Conservation (phyloP, 2,113 vertebrate species). For the Coptodon bakossiorum region DNA sequence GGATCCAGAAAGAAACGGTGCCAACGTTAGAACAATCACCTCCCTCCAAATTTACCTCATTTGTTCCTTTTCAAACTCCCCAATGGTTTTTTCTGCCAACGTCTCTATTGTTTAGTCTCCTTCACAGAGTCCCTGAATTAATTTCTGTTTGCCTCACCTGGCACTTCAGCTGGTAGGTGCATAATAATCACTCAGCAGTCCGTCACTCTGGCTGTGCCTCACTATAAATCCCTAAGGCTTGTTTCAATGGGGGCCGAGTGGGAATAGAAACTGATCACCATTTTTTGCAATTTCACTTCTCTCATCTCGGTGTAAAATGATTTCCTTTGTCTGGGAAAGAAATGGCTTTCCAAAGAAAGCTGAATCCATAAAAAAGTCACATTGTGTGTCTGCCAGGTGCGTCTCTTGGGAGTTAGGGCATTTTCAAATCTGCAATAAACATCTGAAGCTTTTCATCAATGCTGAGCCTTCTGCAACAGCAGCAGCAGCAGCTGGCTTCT, state of each 20-base stretch:
- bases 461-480: background rate
- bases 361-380: background rate
- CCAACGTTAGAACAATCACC: background rate
- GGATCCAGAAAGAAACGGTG: background rate
- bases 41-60: background rate
- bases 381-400: background rate
- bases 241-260: background rate
- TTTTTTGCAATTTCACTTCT: background rate
- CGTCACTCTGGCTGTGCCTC: background rate
- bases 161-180: background rate
- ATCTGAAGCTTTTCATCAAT: background rate
- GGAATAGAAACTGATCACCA: background rate
- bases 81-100: background rate
- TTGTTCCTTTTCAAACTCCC: background rate
- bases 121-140: background rate
- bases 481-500: background rate
- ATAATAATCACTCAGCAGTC: constrained; percentile 3
- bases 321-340: background rate
- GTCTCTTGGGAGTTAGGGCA: background rate
- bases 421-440: background rate
- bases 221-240: background rate
- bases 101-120: background rate
- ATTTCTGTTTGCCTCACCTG: background rate
- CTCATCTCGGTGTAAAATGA: background rate
- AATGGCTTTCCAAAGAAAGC: background rate